A percentile compares a stretch with the other conserved stretches of the same genome.
Conservation (phyloP, 2,797 vertebrate genomes). For the Intellagama lesueurii region DNA sequence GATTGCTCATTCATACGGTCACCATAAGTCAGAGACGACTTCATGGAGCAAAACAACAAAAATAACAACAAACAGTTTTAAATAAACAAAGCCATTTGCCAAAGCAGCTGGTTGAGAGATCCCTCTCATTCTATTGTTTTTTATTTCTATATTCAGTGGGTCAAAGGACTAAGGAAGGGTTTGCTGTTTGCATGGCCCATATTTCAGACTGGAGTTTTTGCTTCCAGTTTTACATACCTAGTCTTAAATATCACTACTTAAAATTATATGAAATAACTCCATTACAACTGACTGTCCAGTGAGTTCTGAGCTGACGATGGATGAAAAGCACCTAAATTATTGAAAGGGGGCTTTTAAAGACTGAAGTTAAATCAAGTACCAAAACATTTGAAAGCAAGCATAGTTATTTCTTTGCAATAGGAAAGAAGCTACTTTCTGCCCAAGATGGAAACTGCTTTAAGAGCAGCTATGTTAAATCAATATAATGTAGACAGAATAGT, state of each 20-base stretch:
- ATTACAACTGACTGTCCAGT: neutral
- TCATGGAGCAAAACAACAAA: neutral
- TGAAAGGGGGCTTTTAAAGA: fast-evolving
- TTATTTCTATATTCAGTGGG: neutral
- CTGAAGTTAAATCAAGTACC: neutral
- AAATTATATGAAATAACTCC: neutral
- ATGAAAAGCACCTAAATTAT: neutral
- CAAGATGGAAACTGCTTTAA: neutral
- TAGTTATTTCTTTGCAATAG: neutral
- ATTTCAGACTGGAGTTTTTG: neutral
- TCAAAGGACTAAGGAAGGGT: neutral
- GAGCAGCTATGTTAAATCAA: neutral
- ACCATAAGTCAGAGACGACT: no score
- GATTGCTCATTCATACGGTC: no score
- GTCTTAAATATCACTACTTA: neutral
- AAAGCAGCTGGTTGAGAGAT: neutral
- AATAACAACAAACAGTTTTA: neutral
- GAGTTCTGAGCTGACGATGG: neutral
- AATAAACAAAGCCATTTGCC: neutral
- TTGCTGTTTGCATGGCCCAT: neutral
- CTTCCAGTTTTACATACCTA: neutral
- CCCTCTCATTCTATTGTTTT: neutral
- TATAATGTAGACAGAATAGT: neutral
- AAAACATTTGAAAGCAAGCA: neutral
- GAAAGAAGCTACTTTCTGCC: neutral